Conservation (phyloP, 2,113 vertebrate species). For the Bothrops jararaca region DNA sequence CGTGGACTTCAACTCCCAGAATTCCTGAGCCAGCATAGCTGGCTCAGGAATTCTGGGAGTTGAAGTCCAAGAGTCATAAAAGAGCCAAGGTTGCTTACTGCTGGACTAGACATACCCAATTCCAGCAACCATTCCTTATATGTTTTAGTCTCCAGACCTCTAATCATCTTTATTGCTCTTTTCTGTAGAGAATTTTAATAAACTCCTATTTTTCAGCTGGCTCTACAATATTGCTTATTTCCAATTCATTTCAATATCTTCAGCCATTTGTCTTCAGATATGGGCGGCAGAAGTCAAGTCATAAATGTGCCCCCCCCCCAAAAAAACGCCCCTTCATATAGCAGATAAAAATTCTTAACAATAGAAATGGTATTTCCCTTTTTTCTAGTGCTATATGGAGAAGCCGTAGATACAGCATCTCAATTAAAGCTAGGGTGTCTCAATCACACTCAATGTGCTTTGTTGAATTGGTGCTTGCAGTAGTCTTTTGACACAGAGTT, state of each 20-base stretch:
- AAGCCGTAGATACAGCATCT: background rate
- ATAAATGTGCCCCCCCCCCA: background rate
- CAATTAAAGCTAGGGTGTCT: background rate
- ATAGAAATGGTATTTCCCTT: background rate
- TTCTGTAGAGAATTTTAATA: background rate
- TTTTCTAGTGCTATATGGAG: background rate
- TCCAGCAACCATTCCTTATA: no score
- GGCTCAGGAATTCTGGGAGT: no score
- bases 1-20: no score
- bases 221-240: background rate
- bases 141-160: no score
- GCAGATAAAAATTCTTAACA: background rate
- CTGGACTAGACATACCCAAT: no score
- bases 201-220: background rate
- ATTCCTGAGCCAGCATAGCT: no score
- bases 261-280: background rate
- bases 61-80: no score
- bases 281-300: background rate
- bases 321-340: background rate
- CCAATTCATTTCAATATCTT: background rate
- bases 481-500: background rate
- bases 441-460: background rate
- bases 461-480: background rate
- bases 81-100: no score
- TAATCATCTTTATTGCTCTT: no score